Percentiles rank a stretch among this genome's conserved stretches.
Evolutionary conservation across 2,113 vertebrate genomes (phyloP).

Genomic region (Prochilodus magdalenae): DNA sequence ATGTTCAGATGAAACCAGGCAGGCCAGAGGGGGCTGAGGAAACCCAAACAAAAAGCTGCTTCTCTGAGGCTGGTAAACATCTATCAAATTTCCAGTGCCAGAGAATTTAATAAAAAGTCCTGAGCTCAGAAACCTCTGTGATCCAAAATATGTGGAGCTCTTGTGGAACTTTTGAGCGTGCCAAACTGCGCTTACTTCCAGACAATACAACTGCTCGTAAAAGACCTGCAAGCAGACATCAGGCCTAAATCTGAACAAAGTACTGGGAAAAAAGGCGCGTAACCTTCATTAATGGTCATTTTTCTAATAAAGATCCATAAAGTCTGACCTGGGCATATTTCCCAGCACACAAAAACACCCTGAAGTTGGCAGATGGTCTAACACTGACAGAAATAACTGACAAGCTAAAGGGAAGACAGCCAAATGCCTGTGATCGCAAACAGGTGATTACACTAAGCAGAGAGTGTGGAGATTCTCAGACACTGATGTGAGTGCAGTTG

Average conservation of each 20-base stretch:
- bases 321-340: neutral
- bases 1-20: conserved; percentile 23
- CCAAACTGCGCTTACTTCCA: conserved; percentile 40
- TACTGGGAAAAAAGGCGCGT: neutral
- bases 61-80: conserved; percentile 29
- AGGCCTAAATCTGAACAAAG: conserved; percentile 12
- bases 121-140: conserved; percentile 6
- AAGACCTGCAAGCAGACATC: conserved; percentile 1
- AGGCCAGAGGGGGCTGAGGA: neutral
- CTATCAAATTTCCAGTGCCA: conserved; percentile 32
- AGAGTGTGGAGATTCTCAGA: neutral
- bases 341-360: neutral
- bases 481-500: conserved; percentile 28
- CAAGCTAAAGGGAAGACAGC: neutral
- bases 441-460: conserved; percentile 21
- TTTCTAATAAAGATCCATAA: neutral
- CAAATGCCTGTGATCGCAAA: neutral
- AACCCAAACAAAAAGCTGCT: conserved; percentile 37
- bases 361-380: neutral
- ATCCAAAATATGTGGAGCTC: conserved; percentile 29
- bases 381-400: neutral
- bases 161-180: neutral
- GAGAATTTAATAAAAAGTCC: conserved; percentile 21
- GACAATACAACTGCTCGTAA: conserved; percentile 44
- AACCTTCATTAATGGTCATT: conserved; percentile 1